Evolutionary conservation across 2,888 invertebrate species (phyloP), one percentile per base, ranked within the genome.

Genomic region (Chouioia cunea): DNA sequence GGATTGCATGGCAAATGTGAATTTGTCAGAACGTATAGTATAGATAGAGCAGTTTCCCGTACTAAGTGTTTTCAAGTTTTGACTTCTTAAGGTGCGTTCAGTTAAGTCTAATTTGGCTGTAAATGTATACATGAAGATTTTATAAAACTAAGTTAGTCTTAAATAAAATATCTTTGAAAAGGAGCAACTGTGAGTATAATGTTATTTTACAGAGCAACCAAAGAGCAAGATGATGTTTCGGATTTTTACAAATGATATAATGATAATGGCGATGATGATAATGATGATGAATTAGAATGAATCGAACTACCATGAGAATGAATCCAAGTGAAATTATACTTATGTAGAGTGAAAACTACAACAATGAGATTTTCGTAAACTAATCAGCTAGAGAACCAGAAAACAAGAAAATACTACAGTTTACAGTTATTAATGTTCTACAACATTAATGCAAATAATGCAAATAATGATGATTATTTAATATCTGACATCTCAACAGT

Each of bases 1-100:
- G 75, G 77, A 80, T 77, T 80, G 80, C 78, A 80, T 75, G 78
- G 77, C 75, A 80, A 76, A 77, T 66, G 36, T 10, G 4, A 36
- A 36, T 36, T 36, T 36, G 6, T 36, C 36, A 36, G n/a, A n/a
- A n/a, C n/a, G 12, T 36, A 36, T 2, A 36, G 36, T 36, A 10
- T 36, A 10, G 36, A 6, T 36, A 36, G 2, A 36, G 36, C 36
- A 36, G 36, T 36, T 10, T 36, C 6, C 10, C 36, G 36, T 36
- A 10, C 10, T 12, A 36, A 10, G 6, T 36, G 12, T 36, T 36
- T 36, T 6, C 36, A 36, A 36, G 12, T 36, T 36, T 36, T 12
- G 1, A 36, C 36, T 36, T 12, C 10, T 10, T 36, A 36, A 36
- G 6, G 36, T 36, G 36, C 36, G n/a, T n/a, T n/a, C n/a, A n/a